Evolutionary conservation across 2,797 vertebrate species (phyloP).

Genomic region (Sciurus carolinensis): DNA sequence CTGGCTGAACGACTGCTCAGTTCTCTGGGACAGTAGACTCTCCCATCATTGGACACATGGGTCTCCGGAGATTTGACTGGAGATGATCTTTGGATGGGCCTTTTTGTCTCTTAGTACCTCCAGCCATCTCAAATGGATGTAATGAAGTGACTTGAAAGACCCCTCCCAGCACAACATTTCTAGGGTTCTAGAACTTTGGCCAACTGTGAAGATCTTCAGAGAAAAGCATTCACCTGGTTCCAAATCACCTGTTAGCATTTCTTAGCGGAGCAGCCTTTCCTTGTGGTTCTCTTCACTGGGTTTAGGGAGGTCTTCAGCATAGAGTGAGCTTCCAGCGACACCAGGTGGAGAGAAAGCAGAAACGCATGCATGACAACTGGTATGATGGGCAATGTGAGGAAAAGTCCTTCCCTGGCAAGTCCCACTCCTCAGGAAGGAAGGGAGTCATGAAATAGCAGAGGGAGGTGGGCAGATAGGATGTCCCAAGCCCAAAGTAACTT

Average conservation of each 20-base stretch:
- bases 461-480: no score
- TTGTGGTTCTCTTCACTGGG: background rate
- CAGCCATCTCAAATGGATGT: background rate
- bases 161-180: background rate
- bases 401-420: background rate
- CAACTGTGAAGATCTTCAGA: background rate
- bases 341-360: conserved; percentile 62
- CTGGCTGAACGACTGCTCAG: background rate
- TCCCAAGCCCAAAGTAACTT: background rate
- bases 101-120: background rate
- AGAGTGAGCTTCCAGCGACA: conserved; percentile 83
- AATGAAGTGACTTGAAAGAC: background rate
- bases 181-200: background rate
- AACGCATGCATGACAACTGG: background rate
- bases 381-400: background rate
- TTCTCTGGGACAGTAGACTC: background rate
- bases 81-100: background rate
- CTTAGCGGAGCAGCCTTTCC: background rate
- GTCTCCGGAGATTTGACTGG: background rate
- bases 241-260: background rate
- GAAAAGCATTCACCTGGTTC: background rate
- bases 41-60: background rate
- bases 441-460: background rate
- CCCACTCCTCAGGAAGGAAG: background rate
- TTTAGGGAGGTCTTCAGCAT: background rate